These are phyloP conservation scores for Hemiscyllium ocellatum DNA, from an alignment of 2,113 vertebrate species.

Conservation along the genomic window DNA sequence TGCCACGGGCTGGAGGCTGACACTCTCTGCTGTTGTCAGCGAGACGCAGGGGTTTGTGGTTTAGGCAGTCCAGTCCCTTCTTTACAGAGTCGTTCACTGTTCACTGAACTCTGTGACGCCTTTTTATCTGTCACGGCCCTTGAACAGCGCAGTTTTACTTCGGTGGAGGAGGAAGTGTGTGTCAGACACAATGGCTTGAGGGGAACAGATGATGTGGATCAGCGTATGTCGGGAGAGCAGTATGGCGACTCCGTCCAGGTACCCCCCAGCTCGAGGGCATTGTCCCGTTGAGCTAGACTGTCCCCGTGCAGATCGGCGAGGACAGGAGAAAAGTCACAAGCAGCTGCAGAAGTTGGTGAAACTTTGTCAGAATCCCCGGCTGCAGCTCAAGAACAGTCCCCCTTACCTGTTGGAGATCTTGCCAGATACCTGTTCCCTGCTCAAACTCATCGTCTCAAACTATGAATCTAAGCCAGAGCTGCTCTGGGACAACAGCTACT, in stretches of 20 bases:
- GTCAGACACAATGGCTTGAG: not conserved
- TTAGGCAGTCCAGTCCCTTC: too few relatives aligned
- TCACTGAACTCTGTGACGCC: not conserved
- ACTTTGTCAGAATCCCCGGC: slow-evolving; percentile 50
- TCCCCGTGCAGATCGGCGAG: slow-evolving; percentile 44
- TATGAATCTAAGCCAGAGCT: slow-evolving; percentile 40
- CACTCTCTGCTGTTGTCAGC: too few relatives aligned
- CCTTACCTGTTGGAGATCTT: slow-evolving; percentile 67
- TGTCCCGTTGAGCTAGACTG: not conserved
- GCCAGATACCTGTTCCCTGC: slow-evolving; percentile 47
- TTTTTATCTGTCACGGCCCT: not conserved
- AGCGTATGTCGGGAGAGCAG: not conserved
- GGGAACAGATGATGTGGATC: not conserved
- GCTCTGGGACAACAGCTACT: slow-evolving; percentile 52
- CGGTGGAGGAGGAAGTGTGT: not conserved
- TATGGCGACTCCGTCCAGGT: slow-evolving; percentile 35
- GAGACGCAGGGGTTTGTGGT: too few relatives aligned
- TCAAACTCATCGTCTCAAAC: slow-evolving; percentile 41
- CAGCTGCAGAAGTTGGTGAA: slow-evolving; percentile 55
- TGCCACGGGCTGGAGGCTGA: too few relatives aligned
- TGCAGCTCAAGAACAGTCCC: slow-evolving; percentile 58
- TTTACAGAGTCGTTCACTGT: not conserved
- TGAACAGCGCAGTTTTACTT: not conserved
- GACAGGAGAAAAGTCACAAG: slow-evolving; percentile 54
- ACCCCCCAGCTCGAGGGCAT: not conserved